Evolutionary conservation across 35 echinoderm and acorn worm genomes (phyloP), one percentile per base, ranked within the genome.

Genomic region (Strongylocentrotus purpuratus): DNA sequence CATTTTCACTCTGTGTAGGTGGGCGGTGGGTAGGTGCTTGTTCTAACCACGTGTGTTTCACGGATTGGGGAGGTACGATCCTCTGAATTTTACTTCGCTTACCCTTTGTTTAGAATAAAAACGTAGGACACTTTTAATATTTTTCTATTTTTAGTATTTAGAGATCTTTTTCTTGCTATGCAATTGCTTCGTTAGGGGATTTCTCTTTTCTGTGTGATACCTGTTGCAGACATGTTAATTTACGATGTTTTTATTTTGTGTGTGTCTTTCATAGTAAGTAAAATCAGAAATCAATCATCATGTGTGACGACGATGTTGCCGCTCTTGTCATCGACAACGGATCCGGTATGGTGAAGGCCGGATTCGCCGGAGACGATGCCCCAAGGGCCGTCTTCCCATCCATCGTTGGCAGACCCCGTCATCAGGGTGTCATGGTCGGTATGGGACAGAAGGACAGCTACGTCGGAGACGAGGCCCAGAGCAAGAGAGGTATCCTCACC

Each of bases 341-440:
- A 90, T 98, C 97, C 85, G 97, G 96, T 92, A 98, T 98, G 97
- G 96, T 96, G 94, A 98, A 98, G 88, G 97, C 97, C 91, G 97
- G 97, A 48, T 98, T 98, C 94, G 97, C 97, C 94, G 97, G 97
- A 94, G 97, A 98, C 92, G 97, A 98, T 88, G 97, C 97, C 92
- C 97, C 97, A 87, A 96, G 96, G 94, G 97, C 96, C 14, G 97
- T 98, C 46, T 98, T 98, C 94, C 97, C 97, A 32, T 95, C 97
- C 86, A 95, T 98, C 86, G 94, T 95, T 31, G 96, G 96, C 45
- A 96, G 96, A 85, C 91, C 91, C 46, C 94, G 94, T 47, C 94
- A 94, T 35, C 48, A 97, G 96, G 90, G 88, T 94, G 93, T 96
- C 32, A 97, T 97, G 96, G 96, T 97, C 55, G 96, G 96, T 92